These are phyloP conservation scores for Erannis defoliaria DNA, from an alignment of 2,888 invertebrate species.

Conservation along the genomic window DNA sequence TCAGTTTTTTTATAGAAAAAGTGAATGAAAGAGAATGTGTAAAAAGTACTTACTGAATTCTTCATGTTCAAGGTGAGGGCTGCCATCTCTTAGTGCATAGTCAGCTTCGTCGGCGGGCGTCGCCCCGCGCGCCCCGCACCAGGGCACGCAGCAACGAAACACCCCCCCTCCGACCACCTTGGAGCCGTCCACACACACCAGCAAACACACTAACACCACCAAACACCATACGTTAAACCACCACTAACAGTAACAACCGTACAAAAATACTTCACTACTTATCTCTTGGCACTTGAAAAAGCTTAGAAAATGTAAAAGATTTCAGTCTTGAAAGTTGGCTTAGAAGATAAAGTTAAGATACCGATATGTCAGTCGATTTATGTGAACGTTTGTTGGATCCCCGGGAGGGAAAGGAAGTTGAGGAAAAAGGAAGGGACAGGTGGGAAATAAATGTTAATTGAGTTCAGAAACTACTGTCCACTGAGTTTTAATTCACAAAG, in stretches of 20 bases:
- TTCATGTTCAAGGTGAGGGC: conserved; percentile 71
- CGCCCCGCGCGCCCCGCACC: conserved; percentile 91
- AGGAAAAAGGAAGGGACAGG: conserved; percentile 45
- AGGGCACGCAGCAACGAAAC: conserved; percentile 94
- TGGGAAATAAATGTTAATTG: conserved; percentile 48
- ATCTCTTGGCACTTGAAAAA: conserved; percentile 40
- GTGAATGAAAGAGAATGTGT: neutral
- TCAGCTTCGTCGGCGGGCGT: conserved; percentile 88
- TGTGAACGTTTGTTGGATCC: conserved; percentile 48
- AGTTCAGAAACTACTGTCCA: conserved; percentile 47
- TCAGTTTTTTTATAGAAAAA: neutral
- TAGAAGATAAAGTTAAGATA: conserved; percentile 62
- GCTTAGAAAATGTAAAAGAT: conserved; percentile 42
- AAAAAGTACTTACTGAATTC: conserved; percentile 68
- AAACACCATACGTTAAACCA: conserved; percentile 49
- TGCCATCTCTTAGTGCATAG: conserved; percentile 79
- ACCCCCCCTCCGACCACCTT: conserved; percentile 91
- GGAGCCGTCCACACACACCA: conserved; percentile 77
- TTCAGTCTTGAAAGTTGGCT: conserved; percentile 77
- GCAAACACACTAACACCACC: conserved; percentile 77
- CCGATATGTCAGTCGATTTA: conserved; percentile 76
- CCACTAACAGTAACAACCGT: conserved; percentile 47
- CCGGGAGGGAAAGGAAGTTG: conserved; percentile 38
- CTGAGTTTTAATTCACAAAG: conserved; percentile 44
- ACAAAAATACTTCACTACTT: conserved; percentile 36